Evolutionary conservation across 1,140 invertebrate genomes (phyloP), one percentile per base, ranked within the genome.

Genomic region (Leptonema lineaticorne): DNA sequence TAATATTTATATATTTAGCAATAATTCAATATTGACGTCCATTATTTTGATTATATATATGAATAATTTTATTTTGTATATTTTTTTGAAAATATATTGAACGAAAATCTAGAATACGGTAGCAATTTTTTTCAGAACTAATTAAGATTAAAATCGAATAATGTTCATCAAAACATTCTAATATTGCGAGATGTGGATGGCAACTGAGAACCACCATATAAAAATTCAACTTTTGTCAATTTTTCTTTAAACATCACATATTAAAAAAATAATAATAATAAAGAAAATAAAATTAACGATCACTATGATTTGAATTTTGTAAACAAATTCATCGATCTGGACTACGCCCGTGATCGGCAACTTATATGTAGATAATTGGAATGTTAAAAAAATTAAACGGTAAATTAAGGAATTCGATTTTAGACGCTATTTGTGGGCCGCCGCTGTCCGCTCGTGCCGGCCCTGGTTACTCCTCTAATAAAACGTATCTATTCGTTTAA

Each of bases 331-430:
- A n/a, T n/a, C n/a, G n/a, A 33, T 11, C 5, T 6, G 30, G 41
- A 30, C 57, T 60, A 8, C 58, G 22, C 58, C 58, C 58, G 8
- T 60, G 58, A 4, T 9, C 29, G 29, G 26, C 20, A 22, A 24
- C 24, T 37, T 30, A 41, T 50, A 50, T n/a, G n/a, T 45, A 58
- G 30, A 65, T 71, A 71, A 71, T 71, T 71, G 70, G 70, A 71
- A 71, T 68, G 70, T 71, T 71, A 71, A 71, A 71, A 71, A 71
- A 71, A 71, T 71, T 71, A 71, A 71, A 71, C 67, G 70, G 70
- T 68, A 68, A 66, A 71, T 71, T 71, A 71, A 71, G 70, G 70
- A 68, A 66, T 65, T 68, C 59, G 28, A 48, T 37, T 68, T 56
- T 18, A 48, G 46, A 63, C 63, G 65, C 20, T 67, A 57, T 66